phyloP scores from a whole-genome alignment of 2,113 vertebrate species.

The Gambusia holbrooki region DNA sequence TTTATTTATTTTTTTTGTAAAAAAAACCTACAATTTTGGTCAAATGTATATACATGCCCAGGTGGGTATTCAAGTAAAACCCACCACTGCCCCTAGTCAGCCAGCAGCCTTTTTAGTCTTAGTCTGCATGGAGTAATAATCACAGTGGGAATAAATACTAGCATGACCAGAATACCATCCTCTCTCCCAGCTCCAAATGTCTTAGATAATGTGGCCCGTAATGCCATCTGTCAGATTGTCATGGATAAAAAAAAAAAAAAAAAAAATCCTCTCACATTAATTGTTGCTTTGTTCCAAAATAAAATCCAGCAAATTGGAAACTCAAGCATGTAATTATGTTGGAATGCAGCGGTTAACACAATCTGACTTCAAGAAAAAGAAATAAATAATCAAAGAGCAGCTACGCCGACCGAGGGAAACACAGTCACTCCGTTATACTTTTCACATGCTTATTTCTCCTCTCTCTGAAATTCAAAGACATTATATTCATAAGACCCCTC shows the following conservation, averaged over 20 bases:
- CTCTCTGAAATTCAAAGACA: constrained; percentile 56
- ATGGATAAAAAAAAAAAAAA: constrained; percentile 63
- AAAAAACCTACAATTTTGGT: no score
- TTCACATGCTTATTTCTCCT: constrained; percentile 32
- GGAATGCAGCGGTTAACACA: constrained; percentile 67
- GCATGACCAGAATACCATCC: constrained; percentile 49
- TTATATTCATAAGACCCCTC: constrained; percentile 57
- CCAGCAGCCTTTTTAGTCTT: constrained; percentile 44
- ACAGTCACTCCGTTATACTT: constrained; percentile 62
- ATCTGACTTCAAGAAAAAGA: constrained; percentile 61
- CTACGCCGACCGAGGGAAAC: constrained; percentile 67
- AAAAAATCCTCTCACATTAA: constrained; percentile 47
- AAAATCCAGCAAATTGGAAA: constrained; percentile 77
- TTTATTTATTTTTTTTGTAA: background rate
- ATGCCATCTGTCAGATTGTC: constrained; percentile 75
- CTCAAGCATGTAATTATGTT: constrained; percentile 79
- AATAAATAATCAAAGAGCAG: constrained; percentile 36
- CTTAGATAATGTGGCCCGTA: constrained; percentile 69
- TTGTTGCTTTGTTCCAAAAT: constrained; percentile 75
- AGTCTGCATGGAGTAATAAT: constrained; percentile 42
- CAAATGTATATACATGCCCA: background rate
- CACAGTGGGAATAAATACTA: constrained; percentile 46
- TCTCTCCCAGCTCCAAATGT: constrained; percentile 41
- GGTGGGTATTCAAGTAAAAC: background rate
- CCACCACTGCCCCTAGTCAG: background rate